A percentile compares a stretch with the other conserved stretches of the same genome.
phyloP scores from a whole-genome alignment of 2,797 vertebrate species.

The Leuciscus waleckii region DNA sequence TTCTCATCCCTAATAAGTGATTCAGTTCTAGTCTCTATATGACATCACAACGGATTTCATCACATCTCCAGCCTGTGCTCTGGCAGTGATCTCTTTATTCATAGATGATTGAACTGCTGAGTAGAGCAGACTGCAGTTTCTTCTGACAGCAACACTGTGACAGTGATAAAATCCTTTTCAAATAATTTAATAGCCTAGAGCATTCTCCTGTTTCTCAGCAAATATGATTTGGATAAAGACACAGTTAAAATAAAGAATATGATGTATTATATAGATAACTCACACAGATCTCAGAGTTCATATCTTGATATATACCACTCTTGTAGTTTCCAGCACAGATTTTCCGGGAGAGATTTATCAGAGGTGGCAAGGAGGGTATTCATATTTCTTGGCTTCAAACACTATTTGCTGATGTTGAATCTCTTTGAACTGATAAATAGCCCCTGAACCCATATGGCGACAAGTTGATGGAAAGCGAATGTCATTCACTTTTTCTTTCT shows the following conservation, averaged over 20 bases:
- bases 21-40: slow-evolving; percentile 5
- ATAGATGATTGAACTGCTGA: slow-evolving; percentile 17
- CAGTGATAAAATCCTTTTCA: slow-evolving; percentile 36
- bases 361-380: neutral
- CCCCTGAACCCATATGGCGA: neutral
- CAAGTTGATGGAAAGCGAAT: neutral
- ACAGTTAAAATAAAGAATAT: slow-evolving; percentile 38
- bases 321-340: slow-evolving; percentile 15
- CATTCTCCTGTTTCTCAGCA: slow-evolving; percentile 32
- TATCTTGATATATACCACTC: slow-evolving; percentile 24
- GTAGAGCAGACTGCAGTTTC: slow-evolving; percentile 22
- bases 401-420: slow-evolving; percentile 24
- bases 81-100: slow-evolving; percentile 34
- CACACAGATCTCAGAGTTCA: slow-evolving; percentile 14
- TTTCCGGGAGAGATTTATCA: slow-evolving; percentile 36
- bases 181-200: slow-evolving; percentile 42
- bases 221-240: slow-evolving; percentile 51
- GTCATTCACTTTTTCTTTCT: slow-evolving; percentile 8
- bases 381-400: slow-evolving; percentile 25
- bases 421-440: slow-evolving; percentile 26
- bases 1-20: slow-evolving; percentile 8
- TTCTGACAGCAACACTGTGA: slow-evolving; percentile 32
- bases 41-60: neutral
- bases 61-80: slow-evolving; percentile 8
- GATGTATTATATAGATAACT: slow-evolving; percentile 36